These are phyloP conservation scores for Chaetogeoica ovagalla DNA, from an alignment of 2,888 invertebrate species.

Conservation along the genomic window DNA sequence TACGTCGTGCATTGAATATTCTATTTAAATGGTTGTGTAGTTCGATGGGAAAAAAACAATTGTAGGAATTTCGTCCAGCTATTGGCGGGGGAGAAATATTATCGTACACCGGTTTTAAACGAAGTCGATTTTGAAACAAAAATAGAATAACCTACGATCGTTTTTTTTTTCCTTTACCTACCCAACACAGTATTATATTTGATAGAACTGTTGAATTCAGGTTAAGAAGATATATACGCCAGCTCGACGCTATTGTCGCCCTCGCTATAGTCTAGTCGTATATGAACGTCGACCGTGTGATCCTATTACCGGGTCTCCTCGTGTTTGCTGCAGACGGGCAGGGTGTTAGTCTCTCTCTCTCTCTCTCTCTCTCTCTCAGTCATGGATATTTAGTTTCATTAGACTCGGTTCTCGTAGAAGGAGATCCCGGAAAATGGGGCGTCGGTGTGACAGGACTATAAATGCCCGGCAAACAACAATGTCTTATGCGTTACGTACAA, in stretches of 20 bases:
- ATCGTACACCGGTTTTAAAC: too few relatives aligned
- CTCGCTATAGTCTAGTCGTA: neutral
- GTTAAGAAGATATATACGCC: slow-evolving; percentile 25
- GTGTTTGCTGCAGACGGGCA: neutral
- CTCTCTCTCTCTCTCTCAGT: neutral
- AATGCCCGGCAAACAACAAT: too few relatives aligned
- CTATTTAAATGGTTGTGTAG: too few relatives aligned
- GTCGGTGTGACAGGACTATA: too few relatives aligned
- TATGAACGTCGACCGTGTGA: slow-evolving; percentile 19
- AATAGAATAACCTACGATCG: too few relatives aligned
- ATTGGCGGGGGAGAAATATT: too few relatives aligned
- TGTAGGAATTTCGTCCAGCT: too few relatives aligned
- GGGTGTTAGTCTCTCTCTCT: neutral
- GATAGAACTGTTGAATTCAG: neutral
- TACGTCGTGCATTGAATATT: too few relatives aligned
- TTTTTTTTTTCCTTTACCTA: too few relatives aligned
- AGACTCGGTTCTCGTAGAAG: neutral
- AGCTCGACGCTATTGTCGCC: slow-evolving; percentile 3
- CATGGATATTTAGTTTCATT: slow-evolving; percentile 44
- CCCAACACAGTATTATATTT: too few relatives aligned
- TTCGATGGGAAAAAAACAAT: too few relatives aligned
- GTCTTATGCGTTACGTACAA: neutral
- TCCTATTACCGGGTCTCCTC: slow-evolving; percentile 12
- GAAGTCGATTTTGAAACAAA: too few relatives aligned
- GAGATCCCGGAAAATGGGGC: neutral